phyloP scores from a whole-genome alignment of 2,888 invertebrate genomes.

The Drosophila acutilabella region DNA sequence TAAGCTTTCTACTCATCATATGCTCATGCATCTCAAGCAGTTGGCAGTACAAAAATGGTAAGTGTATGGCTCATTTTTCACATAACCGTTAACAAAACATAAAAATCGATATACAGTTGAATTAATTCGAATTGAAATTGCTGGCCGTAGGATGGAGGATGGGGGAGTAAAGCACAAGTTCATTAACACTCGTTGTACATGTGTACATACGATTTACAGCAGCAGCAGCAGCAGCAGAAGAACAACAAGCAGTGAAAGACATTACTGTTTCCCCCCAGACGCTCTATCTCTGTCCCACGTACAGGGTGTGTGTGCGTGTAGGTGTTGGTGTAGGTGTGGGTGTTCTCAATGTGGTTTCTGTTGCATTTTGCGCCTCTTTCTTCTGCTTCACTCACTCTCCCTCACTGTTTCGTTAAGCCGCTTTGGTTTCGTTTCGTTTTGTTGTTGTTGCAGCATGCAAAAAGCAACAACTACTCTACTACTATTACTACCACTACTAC shows the following conservation, averaged over 20 bases:
- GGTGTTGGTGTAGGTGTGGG: slow-evolving; percentile 32
- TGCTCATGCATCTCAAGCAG: slow-evolving; percentile 57
- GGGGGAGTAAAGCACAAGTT: slow-evolving; percentile 37
- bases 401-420: slow-evolving; percentile 3
- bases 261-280: slow-evolving; percentile 8
- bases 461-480: neutral
- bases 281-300: slow-evolving; percentile 2
- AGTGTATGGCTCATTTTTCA: slow-evolving; percentile 25
- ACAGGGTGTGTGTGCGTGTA: slow-evolving; percentile 10
- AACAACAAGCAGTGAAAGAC: slow-evolving; percentile 25
- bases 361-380: slow-evolving; percentile 53
- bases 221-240: slow-evolving; percentile 1
- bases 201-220: slow-evolving; percentile 12
- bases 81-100: slow-evolving; percentile 8
- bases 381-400: neutral
- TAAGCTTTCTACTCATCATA: slow-evolving; percentile 55
- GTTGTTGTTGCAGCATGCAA: slow-evolving; percentile 18
- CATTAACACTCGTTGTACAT: slow-evolving; percentile 46
- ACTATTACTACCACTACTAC: slow-evolving; percentile 6
- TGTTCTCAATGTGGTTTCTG: slow-evolving; percentile 53
- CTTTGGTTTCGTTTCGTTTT: slow-evolving; percentile 5
- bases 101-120: slow-evolving; percentile 41
- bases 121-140: slow-evolving; percentile 38
- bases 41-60: slow-evolving; percentile 72
- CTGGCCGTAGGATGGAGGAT: neutral